Evolutionary conservation across 2,113 vertebrate genomes (phyloP).

Genomic region (Todiramphus saurophagus): DNA sequence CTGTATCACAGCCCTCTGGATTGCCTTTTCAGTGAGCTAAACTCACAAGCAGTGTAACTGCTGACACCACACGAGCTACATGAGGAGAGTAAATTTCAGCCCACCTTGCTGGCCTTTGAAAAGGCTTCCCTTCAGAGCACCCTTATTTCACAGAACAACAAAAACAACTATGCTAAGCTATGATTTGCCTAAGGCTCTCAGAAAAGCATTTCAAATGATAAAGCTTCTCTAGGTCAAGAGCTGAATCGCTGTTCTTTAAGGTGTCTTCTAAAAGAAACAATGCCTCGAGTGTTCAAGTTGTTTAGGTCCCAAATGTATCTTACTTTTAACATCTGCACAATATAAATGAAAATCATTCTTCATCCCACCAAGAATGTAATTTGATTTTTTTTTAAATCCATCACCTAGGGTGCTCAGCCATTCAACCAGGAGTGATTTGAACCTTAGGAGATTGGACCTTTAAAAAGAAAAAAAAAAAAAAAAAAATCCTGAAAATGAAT

Average conservation of each 20-base stretch:
- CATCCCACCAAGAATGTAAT: constrained; percentile 20
- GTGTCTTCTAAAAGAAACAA: constrained; percentile 45
- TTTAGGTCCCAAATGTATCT: constrained; percentile 14
- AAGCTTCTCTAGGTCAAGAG: constrained; percentile 27
- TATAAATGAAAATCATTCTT: constrained; percentile 52
- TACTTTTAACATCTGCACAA: constrained; percentile 45
- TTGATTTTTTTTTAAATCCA: not conserved
- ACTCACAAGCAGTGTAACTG: not conserved
- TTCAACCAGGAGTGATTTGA: constrained; percentile 30
- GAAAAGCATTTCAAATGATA: constrained; percentile 31
- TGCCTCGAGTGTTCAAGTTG: constrained; percentile 16
- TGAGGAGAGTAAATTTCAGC: not conserved
- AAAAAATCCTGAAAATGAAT: not conserved
- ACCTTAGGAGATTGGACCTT: not conserved
- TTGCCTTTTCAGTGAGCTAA: not conserved
- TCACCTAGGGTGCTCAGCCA: constrained; percentile 15
- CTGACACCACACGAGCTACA: not conserved
- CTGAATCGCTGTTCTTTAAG: constrained; percentile 41
- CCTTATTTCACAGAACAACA: not conserved
- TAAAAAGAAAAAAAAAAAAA: not conserved
- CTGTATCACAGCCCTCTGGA: not conserved
- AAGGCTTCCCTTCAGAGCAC: not conserved
- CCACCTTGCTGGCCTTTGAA: not conserved
- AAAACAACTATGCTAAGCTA: not conserved
- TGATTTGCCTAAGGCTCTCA: constrained; percentile 32